A percentile compares a stretch with the other conserved stretches of the same genome.
Evolutionary conservation across 2,888 invertebrate species (phyloP).

Genomic region (Heliconius sara): DNA sequence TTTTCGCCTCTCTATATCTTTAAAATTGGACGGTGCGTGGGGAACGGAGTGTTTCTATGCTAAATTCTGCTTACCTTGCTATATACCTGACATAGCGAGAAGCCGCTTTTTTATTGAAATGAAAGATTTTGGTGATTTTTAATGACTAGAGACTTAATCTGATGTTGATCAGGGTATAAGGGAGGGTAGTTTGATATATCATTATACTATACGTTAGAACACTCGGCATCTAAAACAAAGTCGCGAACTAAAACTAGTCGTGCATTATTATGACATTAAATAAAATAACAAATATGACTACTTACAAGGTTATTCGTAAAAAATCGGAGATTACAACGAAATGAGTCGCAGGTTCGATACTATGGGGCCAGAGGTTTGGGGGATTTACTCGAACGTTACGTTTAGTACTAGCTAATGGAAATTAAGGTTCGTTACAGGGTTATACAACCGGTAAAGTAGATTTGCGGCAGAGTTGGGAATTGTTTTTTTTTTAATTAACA

Average conservation of each 20-base stretch:
- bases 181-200: conserved; percentile 21
- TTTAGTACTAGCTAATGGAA: conserved; percentile 20
- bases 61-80: too few species aligned
- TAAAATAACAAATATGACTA: neutral
- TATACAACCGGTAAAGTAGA: conserved; percentile 32
- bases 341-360: conserved; percentile 15
- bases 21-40: neutral
- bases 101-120: neutral
- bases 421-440: conserved; percentile 37
- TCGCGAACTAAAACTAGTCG: neutral
- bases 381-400: conserved; percentile 25
- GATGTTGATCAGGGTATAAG: conserved; percentile 30
- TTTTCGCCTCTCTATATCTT: neutral
- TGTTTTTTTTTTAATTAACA: neutral
- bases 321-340: conserved; percentile 34
- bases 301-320: conserved; percentile 14
- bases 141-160: conserved; percentile 15
- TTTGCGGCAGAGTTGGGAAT: too few species aligned
- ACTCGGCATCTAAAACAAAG: neutral
- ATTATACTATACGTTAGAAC: neutral
- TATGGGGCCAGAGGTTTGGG: conserved; percentile 33
- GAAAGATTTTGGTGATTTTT: neutral
- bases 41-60: too few species aligned
- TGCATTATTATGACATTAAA: conserved; percentile 8
- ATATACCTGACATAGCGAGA: too few species aligned